Evolutionary conservation across 2,888 invertebrate genomes (phyloP).

Genomic region (Opisthograptis luteolata): DNA sequence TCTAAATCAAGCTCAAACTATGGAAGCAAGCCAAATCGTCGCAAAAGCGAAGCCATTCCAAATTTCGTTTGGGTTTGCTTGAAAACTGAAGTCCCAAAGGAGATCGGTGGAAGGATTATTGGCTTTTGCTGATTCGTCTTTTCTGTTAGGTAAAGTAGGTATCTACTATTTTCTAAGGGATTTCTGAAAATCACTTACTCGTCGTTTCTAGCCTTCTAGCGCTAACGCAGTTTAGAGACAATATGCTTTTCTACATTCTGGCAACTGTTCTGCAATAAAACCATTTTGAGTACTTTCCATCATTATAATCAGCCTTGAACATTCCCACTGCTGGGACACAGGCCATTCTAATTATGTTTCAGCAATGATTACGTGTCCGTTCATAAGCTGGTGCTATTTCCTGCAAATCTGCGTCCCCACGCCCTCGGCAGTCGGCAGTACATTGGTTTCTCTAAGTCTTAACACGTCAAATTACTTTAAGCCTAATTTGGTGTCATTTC

Average conservation of each 20-base stretch:
- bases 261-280: too few species aligned
- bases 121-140: neutral
- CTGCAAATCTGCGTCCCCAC: conserved; percentile 15
- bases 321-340: too few species aligned
- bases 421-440: neutral
- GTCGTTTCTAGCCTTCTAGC: too few species aligned
- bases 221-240: too few species aligned
- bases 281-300: too few species aligned
- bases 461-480: neutral
- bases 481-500: too few species aligned
- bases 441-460: neutral
- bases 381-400: conserved; percentile 22
- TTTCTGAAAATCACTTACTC: neutral
- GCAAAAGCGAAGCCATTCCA: neutral
- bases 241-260: too few species aligned
- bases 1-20: neutral
- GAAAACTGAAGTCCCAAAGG: neutral
- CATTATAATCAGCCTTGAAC: too few species aligned
- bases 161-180: neutral
- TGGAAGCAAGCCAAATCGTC: conserved; percentile 11
- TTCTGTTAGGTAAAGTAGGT: neutral
- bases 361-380: conserved; percentile 27
- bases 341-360: too few species aligned
- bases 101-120: neutral
- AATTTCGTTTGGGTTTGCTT: neutral